These are phyloP conservation scores for Pherbina coryleti DNA, from an alignment of 2,888 invertebrate species.

Conservation along the genomic window DNA sequence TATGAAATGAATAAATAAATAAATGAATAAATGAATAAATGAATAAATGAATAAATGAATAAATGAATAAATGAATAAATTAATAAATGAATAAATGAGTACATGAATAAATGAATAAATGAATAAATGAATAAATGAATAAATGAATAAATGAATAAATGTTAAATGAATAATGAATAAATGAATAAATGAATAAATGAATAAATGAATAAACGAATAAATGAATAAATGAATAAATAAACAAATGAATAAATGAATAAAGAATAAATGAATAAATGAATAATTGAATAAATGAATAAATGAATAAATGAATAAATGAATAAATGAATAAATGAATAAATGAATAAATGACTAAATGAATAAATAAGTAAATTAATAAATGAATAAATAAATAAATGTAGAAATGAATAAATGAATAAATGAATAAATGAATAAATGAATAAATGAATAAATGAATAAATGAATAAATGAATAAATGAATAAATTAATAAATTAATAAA, in stretches of 20 bases:
- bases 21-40: not conserved
- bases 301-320: not conserved
- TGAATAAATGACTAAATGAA: not conserved
- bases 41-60: not conserved
- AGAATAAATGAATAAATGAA: not conserved
- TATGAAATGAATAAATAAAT: too few relatives aligned
- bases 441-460: not conserved
- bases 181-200: not conserved
- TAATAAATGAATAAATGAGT: not conserved
- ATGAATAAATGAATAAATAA: too few relatives aligned
- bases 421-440: not conserved
- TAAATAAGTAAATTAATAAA: too few relatives aligned
- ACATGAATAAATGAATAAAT: not conserved
- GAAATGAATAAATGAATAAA: not conserved
- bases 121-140: not conserved
- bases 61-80: not conserved
- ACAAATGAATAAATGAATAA: too few relatives aligned
- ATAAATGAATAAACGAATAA: not conserved
- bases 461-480: not conserved
- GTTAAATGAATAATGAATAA: too few relatives aligned
- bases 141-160: not conserved
- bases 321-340: slow-evolving; percentile 2
- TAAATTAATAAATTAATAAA: not conserved
- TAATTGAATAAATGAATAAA: not conserved
- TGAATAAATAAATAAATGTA: not conserved